These are phyloP conservation scores for Microtus pennsylvanicus DNA, from an alignment of 2,113 vertebrate species.

Conservation along the genomic window DNA sequence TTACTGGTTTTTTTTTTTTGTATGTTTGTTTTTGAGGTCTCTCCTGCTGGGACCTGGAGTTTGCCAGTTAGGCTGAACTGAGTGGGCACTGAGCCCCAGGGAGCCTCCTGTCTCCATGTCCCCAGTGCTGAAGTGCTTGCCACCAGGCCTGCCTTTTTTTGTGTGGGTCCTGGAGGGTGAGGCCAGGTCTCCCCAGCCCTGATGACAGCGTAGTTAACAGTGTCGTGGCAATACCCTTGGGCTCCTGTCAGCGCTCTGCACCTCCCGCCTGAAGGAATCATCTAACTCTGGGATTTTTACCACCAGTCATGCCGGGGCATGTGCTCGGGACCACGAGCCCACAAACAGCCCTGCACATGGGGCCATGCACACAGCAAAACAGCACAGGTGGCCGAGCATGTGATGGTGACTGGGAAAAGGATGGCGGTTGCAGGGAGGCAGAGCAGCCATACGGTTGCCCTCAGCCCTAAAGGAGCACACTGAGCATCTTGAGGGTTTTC, in stretches of 20 bases:
- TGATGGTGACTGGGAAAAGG: rapidly evolving
- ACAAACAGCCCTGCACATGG: rapidly evolving
- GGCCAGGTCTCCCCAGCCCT: neutral
- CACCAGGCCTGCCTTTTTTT: too few relatives aligned
- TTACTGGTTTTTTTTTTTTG: neutral
- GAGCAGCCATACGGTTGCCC: rapidly evolving
- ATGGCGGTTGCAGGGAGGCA: rapidly evolving
- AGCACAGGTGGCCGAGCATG: rapidly evolving
- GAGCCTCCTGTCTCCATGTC: neutral
- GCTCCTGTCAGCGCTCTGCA: rapidly evolving
- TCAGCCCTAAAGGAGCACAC: rapidly evolving
- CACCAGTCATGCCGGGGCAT: rapidly evolving
- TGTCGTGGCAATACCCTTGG: rapidly evolving
- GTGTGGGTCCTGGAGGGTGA: too few relatives aligned
- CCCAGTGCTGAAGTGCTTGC: too few relatives aligned
- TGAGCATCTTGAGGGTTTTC: rapidly evolving
- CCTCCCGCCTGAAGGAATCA: too few relatives aligned
- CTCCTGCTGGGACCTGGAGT: neutral
- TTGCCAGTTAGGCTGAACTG: neutral
- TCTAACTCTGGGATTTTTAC: rapidly evolving
- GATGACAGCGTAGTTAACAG: rapidly evolving
- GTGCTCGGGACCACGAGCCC: rapidly evolving
- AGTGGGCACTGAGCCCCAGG: neutral
- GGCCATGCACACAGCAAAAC: too few relatives aligned
- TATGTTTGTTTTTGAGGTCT: neutral